Base-by-base conservation (phyloP, 1,140 invertebrate genomes). In the Megalopta genalis region DNA sequence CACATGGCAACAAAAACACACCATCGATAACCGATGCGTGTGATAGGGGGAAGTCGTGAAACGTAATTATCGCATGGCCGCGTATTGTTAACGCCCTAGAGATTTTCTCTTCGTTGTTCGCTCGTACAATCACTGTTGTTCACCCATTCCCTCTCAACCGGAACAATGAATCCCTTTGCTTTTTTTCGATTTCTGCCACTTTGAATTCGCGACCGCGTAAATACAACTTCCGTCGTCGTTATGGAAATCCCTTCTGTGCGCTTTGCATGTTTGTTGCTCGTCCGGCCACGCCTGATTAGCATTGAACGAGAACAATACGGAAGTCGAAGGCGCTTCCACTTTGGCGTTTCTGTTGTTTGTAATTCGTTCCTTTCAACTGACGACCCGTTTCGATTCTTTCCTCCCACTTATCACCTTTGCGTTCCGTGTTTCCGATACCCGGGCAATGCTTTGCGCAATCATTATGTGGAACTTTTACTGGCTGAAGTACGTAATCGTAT, bases 291-390 rank as follows among this genome's bases (percentile, higher is more conserved):
- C 74, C 57, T 62, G 57, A 77, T 77, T 70, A 77, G 12, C 74
- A 77, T 77, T 77, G 54, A 77, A 77, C 74, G 66, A 16, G 74
- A 62, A 77, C 57, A 77, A 70, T 70, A 70, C 66, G 27, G 27
- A 77, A 21, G 54, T 21, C 16, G 32, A 8, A 8, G 23, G 42
- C n/a, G n/a, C 32, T 9, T 57, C 54, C 74, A 76, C 25, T 68
- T 76, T 68, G 25, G 16, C 27, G 54, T 62, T 57, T 60, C 46
- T 27, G 25, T 49, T 70, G n/a, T 77, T 77, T 70, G 25, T 54
- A 27, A 69, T 49, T 12, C 6, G 37, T 46, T 42, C 52, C 25
- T 39, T 49, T 77, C 73, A 39, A 70, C 69, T 25, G 74, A 62
- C 74, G 25, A 46, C 23, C 9, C 12, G 42, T 12, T 42, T 7